Conservation (phyloP, 2,113 vertebrate species). For the Parus major region DNA sequence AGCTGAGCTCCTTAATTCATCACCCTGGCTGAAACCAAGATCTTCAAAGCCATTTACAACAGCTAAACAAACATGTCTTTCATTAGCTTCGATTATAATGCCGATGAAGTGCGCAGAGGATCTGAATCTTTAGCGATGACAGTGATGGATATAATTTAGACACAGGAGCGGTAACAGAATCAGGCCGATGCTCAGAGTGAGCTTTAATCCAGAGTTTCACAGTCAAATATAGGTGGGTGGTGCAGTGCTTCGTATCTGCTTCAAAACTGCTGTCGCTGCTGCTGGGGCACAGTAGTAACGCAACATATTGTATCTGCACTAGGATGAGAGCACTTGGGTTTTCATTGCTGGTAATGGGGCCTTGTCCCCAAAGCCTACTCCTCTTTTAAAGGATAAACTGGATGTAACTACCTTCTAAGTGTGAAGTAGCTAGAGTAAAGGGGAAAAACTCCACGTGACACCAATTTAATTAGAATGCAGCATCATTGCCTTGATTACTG, state of each 20-base stretch:
- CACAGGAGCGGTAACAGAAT: neutral
- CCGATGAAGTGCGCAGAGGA: neutral
- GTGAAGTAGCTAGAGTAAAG: neutral
- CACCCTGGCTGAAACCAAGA: neutral
- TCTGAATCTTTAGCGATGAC: neutral
- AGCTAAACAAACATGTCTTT: slow-evolving; percentile 2
- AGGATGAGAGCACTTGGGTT: neutral
- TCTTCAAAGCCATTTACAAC: slow-evolving; percentile 4
- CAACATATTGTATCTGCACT: neutral
- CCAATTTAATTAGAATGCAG: slow-evolving; percentile 5
- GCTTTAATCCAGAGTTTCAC: neutral
- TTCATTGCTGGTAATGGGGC: neutral
- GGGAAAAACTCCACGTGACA: neutral
- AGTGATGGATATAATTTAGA: neutral
- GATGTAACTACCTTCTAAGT: neutral
- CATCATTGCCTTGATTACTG: neutral
- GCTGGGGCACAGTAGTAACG: neutral
- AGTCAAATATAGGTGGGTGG: neutral
- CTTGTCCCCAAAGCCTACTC: neutral
- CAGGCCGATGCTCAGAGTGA: neutral
- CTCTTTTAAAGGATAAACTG: neutral
- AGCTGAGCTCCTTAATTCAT: slow-evolving; percentile 22
- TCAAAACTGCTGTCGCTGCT: neutral
- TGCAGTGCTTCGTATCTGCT: neutral
- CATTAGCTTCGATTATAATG: neutral